phyloP scores from a whole-genome alignment of 1,140 invertebrate genomes.

The Drosophila orosa region DNA sequence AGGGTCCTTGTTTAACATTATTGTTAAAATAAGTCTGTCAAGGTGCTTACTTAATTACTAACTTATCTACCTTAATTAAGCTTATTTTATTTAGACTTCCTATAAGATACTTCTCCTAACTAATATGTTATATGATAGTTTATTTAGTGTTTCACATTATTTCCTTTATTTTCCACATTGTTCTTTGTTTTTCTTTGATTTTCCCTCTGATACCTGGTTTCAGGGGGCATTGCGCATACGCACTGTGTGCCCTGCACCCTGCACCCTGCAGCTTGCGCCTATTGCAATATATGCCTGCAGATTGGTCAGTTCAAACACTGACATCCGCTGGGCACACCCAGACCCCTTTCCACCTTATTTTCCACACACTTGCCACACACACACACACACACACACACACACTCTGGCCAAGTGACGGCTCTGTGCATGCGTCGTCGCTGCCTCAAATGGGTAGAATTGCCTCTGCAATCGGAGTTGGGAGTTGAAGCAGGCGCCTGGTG shows the following conservation, averaged over 20 bases:
- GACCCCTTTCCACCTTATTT: not conserved
- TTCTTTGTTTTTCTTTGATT: not conserved
- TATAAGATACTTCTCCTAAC: too few species aligned
- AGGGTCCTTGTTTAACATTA: not conserved
- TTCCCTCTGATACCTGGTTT: constrained; percentile 16
- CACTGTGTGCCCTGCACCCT: constrained; percentile 59
- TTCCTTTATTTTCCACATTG: not conserved
- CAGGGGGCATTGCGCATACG: constrained; percentile 74
- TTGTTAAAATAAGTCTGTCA: not conserved
- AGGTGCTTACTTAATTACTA: not conserved
- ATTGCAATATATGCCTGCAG: constrained; percentile 78
- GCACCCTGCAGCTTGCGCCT: constrained; percentile 57
- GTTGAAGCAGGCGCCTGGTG: not conserved
- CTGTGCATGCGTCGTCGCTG: constrained; percentile 55
- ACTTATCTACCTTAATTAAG: not conserved
- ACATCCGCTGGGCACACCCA: constrained; percentile 1
- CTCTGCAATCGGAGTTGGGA: constrained; percentile 16
- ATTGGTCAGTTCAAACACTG: constrained; percentile 66
- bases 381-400: constrained; percentile 17
- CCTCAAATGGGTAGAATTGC: constrained; percentile 18
- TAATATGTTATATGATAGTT: not conserved
- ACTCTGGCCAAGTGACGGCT: constrained; percentile 18
- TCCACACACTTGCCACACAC: constrained; percentile 4
- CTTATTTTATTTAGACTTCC: too few species aligned
- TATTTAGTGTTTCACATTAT: too few species aligned